phyloP scores from a whole-genome alignment of 2,113 vertebrate genomes.

The Colaptes auratus region DNA sequence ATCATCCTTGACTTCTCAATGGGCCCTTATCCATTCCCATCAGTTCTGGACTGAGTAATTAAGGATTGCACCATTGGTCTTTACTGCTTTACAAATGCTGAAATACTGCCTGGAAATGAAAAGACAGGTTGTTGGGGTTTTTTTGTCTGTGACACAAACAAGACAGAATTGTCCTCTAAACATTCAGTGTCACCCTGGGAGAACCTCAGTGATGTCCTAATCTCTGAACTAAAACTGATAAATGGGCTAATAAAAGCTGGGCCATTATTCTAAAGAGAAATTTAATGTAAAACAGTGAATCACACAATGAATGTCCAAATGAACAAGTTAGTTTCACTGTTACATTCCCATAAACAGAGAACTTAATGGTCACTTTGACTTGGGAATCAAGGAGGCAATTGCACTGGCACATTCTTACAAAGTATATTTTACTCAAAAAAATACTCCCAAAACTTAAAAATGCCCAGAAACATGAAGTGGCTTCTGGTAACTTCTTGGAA shows the following conservation, averaged over 20 bases:
- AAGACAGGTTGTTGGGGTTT: neutral
- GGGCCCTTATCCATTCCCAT: neutral
- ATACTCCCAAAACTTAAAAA: neutral
- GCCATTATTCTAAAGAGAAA: neutral
- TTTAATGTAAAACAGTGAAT: neutral
- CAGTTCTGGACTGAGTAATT: neutral
- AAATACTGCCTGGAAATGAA: neutral
- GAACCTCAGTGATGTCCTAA: neutral
- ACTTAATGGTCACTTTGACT: neutral
- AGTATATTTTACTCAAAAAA: neutral
- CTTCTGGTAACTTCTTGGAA: neutral
- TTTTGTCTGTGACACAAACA: neutral
- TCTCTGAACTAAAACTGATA: conserved; percentile 4
- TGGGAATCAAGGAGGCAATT: neutral
- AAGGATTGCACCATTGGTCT: neutral
- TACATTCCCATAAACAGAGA: neutral
- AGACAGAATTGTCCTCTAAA: neutral
- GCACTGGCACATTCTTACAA: neutral
- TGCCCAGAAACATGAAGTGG: neutral
- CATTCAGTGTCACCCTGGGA: neutral
- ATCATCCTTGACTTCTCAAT: neutral
- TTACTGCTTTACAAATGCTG: neutral
- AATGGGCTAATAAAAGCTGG: neutral
- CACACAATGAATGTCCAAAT: neutral
- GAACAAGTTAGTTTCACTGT: neutral